Conservation (phyloP, 2,113 vertebrate genomes). For the Hyperopisus bebe region DNA sequence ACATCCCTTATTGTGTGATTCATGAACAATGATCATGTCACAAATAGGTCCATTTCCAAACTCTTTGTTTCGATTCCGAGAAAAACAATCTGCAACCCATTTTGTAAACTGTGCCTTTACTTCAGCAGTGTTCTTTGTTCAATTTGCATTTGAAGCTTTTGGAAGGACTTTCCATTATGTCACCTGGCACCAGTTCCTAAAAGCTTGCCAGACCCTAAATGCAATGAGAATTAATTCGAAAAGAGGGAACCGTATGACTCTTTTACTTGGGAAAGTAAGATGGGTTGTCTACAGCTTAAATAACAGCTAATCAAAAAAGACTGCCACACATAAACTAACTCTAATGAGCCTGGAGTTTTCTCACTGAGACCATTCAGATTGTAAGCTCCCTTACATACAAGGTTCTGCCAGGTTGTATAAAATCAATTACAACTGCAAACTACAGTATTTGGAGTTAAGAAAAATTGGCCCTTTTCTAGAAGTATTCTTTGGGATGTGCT, state of each 20-base stretch:
- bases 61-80: not conserved
- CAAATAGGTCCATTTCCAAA: not conserved
- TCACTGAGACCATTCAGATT: not conserved
- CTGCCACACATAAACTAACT: not conserved
- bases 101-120: not conserved
- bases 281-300: not conserved
- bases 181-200: not conserved
- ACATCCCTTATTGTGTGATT: not conserved
- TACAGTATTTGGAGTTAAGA: not conserved
- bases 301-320: not conserved
- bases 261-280: not conserved
- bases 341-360: conserved; percentile 1
- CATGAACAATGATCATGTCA: not conserved
- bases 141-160: not conserved
- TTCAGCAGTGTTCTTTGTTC: not conserved
- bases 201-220: not conserved
- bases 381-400: not conserved
- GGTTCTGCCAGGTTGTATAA: not conserved
- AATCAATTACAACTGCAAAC: conserved; percentile 13
- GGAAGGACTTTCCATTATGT: not conserved
- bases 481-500: not conserved
- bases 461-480: not conserved
- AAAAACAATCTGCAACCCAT: not conserved
- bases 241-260: not conserved
- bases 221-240: not conserved